Evolutionary conservation across 2,797 vertebrate genomes (phyloP), one percentile per base, ranked within the genome.

Genomic region (Malacoraja senta): DNA sequence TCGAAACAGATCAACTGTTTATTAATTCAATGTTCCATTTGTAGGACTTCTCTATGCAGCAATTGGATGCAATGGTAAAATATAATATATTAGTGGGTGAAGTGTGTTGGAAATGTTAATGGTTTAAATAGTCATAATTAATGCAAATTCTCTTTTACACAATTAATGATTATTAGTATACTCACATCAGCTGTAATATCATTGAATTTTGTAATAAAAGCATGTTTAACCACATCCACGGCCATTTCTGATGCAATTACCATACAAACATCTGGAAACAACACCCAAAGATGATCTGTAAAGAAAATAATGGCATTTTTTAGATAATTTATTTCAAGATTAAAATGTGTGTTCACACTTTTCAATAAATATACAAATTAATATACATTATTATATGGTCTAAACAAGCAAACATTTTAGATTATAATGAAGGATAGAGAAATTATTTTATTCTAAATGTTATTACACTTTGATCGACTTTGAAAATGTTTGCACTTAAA

Each of bases 141-240:
- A 68, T 35, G 15, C n/a, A 68, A 88, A 68, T 35, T 88, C 29
- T 68, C n/a, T 88, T 32, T 32, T 86, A 19, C 17, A 21, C 17
- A 68, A 84, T 35, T 65, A 65, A 53, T 74, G 92, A 93, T 58
- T 71, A 92, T 93, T 93, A 13, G 65, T 93, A 95, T 95, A 98
- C 98, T 96, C 97, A 99, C 99, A 94, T 99, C 99, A 84, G 99
- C 99, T 3, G 98, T 99, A 95, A 99, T 99, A 96, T 99, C 99
- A 93, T 99, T 99, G 96, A 99, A 99, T 95, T 99, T 99, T 94
- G 99, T 99, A 96, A 99, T 99, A 95, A 99, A 99, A 94, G 99
- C 99, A 15, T 99, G 99, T 94, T 99, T 99, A 94, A 99, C 98
- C 88, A 99, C 97, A 88, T 99, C 99, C 96, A 99, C 99, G 0